Conservation (phyloP, 2,888 invertebrate genomes). For the Drosophila birchii region DNA sequence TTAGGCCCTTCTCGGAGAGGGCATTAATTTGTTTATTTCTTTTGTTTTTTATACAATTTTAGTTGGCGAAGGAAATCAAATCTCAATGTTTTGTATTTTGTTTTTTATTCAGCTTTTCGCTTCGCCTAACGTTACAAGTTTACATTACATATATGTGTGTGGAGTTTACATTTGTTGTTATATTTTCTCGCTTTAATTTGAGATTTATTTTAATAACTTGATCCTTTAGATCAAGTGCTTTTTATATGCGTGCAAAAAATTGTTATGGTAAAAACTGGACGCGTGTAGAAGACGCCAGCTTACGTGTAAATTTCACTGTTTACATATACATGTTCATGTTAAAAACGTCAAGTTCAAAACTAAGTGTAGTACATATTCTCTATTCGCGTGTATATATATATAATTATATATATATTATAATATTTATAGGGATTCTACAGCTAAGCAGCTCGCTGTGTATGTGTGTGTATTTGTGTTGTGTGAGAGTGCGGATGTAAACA, state of each 20-base stretch:
- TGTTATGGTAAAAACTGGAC: slow-evolving; percentile 66
- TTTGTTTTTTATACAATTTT: slow-evolving; percentile 60
- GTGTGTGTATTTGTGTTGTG: slow-evolving; percentile 24
- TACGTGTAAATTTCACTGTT: slow-evolving; percentile 62
- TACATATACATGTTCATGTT: slow-evolving; percentile 53
- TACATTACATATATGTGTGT: slow-evolving; percentile 20
- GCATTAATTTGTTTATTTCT: slow-evolving; percentile 17
- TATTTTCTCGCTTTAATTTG: slow-evolving; percentile 20
- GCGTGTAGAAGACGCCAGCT: slow-evolving; percentile 60
- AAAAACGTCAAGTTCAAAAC: slow-evolving; percentile 53
- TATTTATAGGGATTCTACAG: slow-evolving; percentile 47
- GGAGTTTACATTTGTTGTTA: slow-evolving; percentile 51
- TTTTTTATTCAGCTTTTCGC: slow-evolving; percentile 37
- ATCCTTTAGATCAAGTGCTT: slow-evolving; percentile 36
- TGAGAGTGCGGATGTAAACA: slow-evolving; percentile 21
- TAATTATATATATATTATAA: slow-evolving; percentile 19
- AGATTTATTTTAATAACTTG: slow-evolving; percentile 20
- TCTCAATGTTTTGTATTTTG: slow-evolving; percentile 32
- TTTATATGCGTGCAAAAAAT: slow-evolving; percentile 56
- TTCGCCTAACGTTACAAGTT: slow-evolving; percentile 42
- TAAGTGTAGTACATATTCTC: slow-evolving; percentile 45
- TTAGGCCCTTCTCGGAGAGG: slow-evolving; percentile 21
- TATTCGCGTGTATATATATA: slow-evolving; percentile 30
- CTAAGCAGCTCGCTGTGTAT: slow-evolving; percentile 59
- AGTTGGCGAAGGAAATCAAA: slow-evolving; percentile 66